Evolutionary conservation across 2,113 vertebrate genomes (phyloP).

Genomic region (Spheniscus mendiculus): DNA sequence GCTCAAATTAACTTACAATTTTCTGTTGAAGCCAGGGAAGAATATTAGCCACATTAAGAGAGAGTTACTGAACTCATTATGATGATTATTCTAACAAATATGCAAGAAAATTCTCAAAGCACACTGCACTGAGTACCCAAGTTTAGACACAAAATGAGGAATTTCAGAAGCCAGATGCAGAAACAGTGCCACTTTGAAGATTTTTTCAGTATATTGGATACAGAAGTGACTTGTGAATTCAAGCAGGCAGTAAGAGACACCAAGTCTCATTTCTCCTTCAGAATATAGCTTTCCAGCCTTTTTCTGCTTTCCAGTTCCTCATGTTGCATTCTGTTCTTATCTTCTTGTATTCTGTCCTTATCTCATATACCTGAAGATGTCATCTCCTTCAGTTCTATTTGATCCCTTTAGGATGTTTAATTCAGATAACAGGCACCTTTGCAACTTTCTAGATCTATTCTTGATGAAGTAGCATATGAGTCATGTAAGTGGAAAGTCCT

Average conservation of each 20-base stretch:
- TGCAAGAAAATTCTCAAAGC: background rate
- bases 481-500: background rate
- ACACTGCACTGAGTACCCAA: background rate
- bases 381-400: background rate
- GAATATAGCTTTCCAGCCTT: background rate
- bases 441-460: background rate
- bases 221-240: background rate
- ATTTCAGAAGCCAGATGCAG: constrained; percentile 2
- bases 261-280: background rate
- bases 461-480: background rate
- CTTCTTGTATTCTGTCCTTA: background rate
- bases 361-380: background rate
- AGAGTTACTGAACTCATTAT: background rate
- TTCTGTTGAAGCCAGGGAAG: constrained; percentile 19
- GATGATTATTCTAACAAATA: background rate
- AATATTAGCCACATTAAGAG: constrained; percentile 35
- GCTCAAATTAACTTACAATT: background rate
- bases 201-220: background rate
- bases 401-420: background rate
- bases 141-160: background rate
- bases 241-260: background rate
- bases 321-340: background rate
- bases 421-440: background rate
- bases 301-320: background rate
- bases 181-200: background rate